Evolutionary conservation across 2,888 invertebrate genomes (phyloP).

Genomic region (Thalpophila matura): DNA sequence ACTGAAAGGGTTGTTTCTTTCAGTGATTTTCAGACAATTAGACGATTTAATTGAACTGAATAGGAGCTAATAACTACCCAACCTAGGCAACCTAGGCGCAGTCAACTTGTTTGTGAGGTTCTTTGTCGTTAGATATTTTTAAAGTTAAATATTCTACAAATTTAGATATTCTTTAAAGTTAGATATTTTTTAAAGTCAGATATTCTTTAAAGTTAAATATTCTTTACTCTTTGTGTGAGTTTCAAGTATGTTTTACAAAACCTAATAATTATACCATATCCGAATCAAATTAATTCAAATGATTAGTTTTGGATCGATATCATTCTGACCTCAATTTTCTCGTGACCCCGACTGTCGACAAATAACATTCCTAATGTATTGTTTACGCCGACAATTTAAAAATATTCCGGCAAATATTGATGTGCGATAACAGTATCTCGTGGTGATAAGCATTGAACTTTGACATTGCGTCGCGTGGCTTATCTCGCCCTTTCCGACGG

Average conservation of each 20-base stretch:
- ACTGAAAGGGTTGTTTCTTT: neutral
- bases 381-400: constrained; percentile 34
- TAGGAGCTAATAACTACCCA: too few relatives aligned
- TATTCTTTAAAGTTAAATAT: too few relatives aligned
- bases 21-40: constrained; percentile 1
- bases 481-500: constrained; percentile 70
- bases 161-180: too few relatives aligned
- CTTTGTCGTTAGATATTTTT: too few relatives aligned
- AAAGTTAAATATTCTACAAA: too few relatives aligned
- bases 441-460: constrained; percentile 67
- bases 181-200: too few relatives aligned
- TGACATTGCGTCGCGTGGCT: constrained; percentile 70
- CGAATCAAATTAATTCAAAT: constrained; percentile 24
- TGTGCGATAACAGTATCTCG: constrained; percentile 52
- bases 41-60: too few relatives aligned
- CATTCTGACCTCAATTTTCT: constrained; percentile 13
- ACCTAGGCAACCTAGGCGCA: neutral
- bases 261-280: constrained; percentile 9
- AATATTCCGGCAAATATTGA: constrained; percentile 37
- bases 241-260: constrained; percentile 18
- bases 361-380: constrained; percentile 47
- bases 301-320: constrained; percentile 27
- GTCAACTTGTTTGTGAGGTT: neutral
- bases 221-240: too few relatives aligned
- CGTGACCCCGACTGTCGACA: constrained; percentile 24